Evolutionary conservation across 2,888 invertebrate genomes (phyloP), one percentile per base, ranked within the genome.

Genomic region (Sceliomorpha sp.): DNA sequence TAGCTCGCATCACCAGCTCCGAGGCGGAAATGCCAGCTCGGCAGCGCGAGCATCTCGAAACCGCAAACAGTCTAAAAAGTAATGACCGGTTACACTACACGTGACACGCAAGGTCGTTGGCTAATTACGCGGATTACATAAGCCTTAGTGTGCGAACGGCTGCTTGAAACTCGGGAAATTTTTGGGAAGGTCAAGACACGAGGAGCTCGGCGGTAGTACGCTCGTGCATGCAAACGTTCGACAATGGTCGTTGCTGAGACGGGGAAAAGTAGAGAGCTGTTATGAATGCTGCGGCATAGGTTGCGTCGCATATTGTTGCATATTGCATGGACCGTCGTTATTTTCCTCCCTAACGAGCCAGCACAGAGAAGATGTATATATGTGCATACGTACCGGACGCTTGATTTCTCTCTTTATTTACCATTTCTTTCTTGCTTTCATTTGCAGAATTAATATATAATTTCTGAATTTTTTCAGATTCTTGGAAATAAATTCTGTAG

Each of bases 1-100:
- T 90, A 0, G 96, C 97, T 66, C 96, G 89, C 97, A 97, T 97
- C 82, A 97, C 96, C 84, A 97, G 90, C 89, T 97, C 97, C 80
- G 94, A 94, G 31, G 96, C 93, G 5, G 94, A 93, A 82, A 98
- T 96, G 3, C 95, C 95, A 45, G 93, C 92, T 15, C 94, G 94
- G 83, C 97, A 98, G 39, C 96, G 92, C 5, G 94, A 94, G 88
- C 97, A 97, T 64, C 96, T 92, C 79, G 95, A 93, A 72, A 95
- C 94, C 74, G 95, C 95, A 88, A 96, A 97, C 84, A 96, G 89
- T 87, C 97, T 97, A 91, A 1, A 92, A 91, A 74, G 26, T n/a
- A 68, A 42, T 51, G 44, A 14, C 9, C 10, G 13, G 15, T 32
- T 10, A 9, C 10, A 32, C 5, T 12, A 12, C 9, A 32, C 3